Evolutionary conservation across 2,113 vertebrate species (phyloP).

Genomic region (Cephalopholis sonnerati): DNA sequence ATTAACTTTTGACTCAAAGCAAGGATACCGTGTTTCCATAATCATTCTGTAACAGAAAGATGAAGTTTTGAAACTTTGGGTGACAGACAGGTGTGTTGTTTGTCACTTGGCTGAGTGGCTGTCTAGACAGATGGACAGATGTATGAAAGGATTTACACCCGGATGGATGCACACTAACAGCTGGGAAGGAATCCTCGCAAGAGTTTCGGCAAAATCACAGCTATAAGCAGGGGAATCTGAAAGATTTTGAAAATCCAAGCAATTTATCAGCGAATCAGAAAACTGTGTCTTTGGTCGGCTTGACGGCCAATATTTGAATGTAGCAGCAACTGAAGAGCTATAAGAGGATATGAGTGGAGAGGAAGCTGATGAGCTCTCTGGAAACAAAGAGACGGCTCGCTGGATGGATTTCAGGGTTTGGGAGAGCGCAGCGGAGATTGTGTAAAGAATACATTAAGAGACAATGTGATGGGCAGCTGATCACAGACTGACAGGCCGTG

Average conservation of each 20-base stretch:
- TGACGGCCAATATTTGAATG: slow-evolving; percentile 54
- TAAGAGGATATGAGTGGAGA: slow-evolving; percentile 6
- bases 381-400: slow-evolving; percentile 23
- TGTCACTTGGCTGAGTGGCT: slow-evolving; percentile 37
- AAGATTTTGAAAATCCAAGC: slow-evolving; percentile 18
- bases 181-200: slow-evolving; percentile 33
- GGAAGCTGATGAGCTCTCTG: slow-evolving; percentile 41
- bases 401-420: slow-evolving; percentile 55
- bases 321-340: slow-evolving; percentile 48
- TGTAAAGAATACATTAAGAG: slow-evolving; percentile 60
- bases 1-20: slow-evolving; percentile 26
- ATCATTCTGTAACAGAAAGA: slow-evolving; percentile 14
- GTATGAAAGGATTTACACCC: slow-evolving; percentile 18
- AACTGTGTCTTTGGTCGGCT: slow-evolving; percentile 31
- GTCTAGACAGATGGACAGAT: slow-evolving; percentile 41
- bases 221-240: slow-evolving; percentile 35
- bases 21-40: slow-evolving; percentile 20
- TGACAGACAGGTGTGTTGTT: slow-evolving; percentile 21
- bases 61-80: slow-evolving; percentile 33
- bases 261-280: slow-evolving; percentile 16
- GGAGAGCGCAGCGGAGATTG: slow-evolving; percentile 46
- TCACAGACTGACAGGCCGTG: slow-evolving; percentile 65
- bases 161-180: slow-evolving; percentile 27
- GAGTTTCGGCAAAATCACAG: slow-evolving; percentile 24
- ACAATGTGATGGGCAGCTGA: slow-evolving; percentile 67